Evolutionary conservation across 2,113 vertebrate genomes (phyloP).

Genomic region (Podocnemis expansa): DNA sequence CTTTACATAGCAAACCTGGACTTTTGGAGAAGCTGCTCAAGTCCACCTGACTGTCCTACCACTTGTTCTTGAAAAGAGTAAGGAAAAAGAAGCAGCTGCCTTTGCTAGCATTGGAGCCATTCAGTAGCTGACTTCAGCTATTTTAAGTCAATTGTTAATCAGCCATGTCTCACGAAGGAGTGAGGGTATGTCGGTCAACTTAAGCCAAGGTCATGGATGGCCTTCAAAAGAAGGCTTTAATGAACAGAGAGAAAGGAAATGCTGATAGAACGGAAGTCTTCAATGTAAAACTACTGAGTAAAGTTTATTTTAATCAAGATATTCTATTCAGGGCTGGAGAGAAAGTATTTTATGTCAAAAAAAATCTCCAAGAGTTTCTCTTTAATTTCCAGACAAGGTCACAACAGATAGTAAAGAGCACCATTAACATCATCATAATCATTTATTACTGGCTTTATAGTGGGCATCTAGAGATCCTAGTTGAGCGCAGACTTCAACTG

Average conservation of each 20-base stretch:
- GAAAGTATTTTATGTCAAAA: background rate
- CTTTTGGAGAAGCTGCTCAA: background rate
- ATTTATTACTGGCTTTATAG: background rate
- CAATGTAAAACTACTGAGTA: background rate
- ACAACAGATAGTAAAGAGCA: conserved; percentile 30
- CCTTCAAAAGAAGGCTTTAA: conserved; percentile 14
- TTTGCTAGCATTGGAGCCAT: background rate
- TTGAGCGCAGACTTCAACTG: background rate
- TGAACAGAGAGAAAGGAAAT: background rate
- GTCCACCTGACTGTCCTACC: accelerated
- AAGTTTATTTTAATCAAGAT: background rate
- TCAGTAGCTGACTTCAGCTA: background rate
- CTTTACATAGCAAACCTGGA: background rate
- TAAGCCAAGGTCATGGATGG: conserved; percentile 36
- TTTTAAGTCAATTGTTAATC: background rate
- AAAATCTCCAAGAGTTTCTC: background rate
- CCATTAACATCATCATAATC: background rate
- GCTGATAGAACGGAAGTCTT: background rate
- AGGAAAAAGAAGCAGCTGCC: background rate
- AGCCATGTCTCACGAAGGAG: background rate
- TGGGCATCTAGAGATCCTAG: conserved; percentile 3
- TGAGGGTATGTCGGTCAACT: background rate
- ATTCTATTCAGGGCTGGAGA: background rate
- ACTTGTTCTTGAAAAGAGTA: background rate
- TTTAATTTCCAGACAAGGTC: background rate